phyloP scores from a whole-genome alignment of 2,113 vertebrate species.

The Hymenochirus boettgeri region DNA sequence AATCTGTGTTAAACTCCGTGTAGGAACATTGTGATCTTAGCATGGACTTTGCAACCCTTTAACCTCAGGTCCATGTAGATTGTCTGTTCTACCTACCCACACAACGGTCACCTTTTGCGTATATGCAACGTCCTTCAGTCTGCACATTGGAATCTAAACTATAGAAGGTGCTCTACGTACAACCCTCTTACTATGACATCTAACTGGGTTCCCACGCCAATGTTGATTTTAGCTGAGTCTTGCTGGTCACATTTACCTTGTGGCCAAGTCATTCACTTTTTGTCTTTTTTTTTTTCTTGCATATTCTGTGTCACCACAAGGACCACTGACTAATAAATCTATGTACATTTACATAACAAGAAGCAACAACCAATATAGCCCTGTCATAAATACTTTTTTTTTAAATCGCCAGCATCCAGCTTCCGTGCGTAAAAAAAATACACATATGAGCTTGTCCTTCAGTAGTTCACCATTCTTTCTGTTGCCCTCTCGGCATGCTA shows the following conservation, averaged over 20 bases:
- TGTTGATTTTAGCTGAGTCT: neutral
- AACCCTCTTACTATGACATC: too few relatives aligned
- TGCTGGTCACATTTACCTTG: slow-evolving; percentile 46
- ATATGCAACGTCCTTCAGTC: too few relatives aligned
- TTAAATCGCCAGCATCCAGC: slow-evolving; percentile 75
- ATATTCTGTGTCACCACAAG: slow-evolving; percentile 73
- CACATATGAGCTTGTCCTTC: slow-evolving; percentile 76
- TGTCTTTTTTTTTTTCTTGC: slow-evolving; percentile 50
- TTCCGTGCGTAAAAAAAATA: slow-evolving; percentile 80
- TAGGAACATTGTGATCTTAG: too few relatives aligned
- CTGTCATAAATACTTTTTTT: slow-evolving; percentile 65
- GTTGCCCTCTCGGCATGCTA: neutral
- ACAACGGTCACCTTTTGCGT: too few relatives aligned
- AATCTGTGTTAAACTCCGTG: too few relatives aligned
- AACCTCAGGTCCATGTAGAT: too few relatives aligned
- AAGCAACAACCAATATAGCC: slow-evolving; percentile 65
- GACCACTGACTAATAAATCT: slow-evolving; percentile 76
- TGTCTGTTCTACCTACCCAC: too few relatives aligned
- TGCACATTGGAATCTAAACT: too few relatives aligned
- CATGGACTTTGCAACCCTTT: too few relatives aligned
- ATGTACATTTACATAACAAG: slow-evolving; percentile 74
- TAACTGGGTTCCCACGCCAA: too few relatives aligned
- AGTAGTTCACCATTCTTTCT: slow-evolving; percentile 86
- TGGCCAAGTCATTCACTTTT: slow-evolving; percentile 57
- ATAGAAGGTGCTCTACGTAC: too few relatives aligned